Evolutionary conservation across 2,113 vertebrate genomes (phyloP), one percentile per base, ranked within the genome.

Genomic region (Callaeas wilsoni): DNA sequence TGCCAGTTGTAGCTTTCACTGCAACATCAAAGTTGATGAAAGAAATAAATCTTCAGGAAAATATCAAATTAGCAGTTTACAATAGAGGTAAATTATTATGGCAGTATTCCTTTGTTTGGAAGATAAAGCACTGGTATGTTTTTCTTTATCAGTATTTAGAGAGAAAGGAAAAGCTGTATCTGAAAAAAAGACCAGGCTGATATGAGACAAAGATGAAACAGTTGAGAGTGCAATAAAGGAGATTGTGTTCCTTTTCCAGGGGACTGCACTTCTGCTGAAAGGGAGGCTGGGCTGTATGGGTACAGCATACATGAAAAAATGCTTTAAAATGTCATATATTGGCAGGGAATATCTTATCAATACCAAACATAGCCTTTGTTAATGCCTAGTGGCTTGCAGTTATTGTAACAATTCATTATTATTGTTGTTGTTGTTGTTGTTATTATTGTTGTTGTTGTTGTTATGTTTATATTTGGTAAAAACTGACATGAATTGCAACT

Each of bases 371-470:
- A 62, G 20, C 46, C 32, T 55, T 65, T 49, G 5, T 3, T 77
- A 44, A 46, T 46, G 25, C 33, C 52, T 49, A 39, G 12, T 32
- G 65, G 29, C 25, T 76, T 70, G 46, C 42, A 35, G 5, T 9
- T 37, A 13, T 37, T 70, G 25, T 29, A 53, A 23, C 21, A 78
- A 25, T 27, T 55, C 3, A 30, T 41, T 49, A 3, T 20, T 23
- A 5, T 42, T 71, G 3, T 13, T 49, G 0, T 25, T 49, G 8
- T 10, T 37, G 2, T 41, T 42, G 5, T 29, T 57, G 0, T 49
- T 49, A 3, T 20, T 23, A 5, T 42, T 71, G 3, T 13, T 49
- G 0, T 25, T 49, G 8, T 10, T 29, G 16, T 39, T 69, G 1
- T 26, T 63, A 32, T 12, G 10, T 27, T 63, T 46, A 50, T 57